These are phyloP conservation scores for Callorhinus ursinus DNA, from an alignment of 2,113 vertebrate species.

Conservation along the genomic window DNA sequence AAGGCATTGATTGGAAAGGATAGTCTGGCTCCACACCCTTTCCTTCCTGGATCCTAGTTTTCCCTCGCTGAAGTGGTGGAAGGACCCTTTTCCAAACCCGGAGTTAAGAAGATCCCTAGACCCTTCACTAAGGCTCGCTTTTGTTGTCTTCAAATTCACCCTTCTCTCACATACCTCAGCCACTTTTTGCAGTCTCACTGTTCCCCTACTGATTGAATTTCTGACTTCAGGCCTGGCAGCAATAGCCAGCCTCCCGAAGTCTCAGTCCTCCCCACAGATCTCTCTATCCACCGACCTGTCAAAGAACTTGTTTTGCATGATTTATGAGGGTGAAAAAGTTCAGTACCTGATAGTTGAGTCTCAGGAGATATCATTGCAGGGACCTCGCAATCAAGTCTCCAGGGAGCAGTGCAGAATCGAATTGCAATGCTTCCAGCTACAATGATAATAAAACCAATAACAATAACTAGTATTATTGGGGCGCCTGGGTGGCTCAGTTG, in stretches of 20 bases:
- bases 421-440: not conserved
- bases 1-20: slow-evolving; percentile 67
- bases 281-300: not conserved
- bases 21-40: slow-evolving; percentile 72
- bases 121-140: not conserved
- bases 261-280: not conserved
- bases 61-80: not conserved
- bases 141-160: not conserved
- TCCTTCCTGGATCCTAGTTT: slow-evolving; percentile 57
- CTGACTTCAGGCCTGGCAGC: slow-evolving; percentile 42
- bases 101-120: slow-evolving; percentile 7
- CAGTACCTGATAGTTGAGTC: not conserved
- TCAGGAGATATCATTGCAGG: not conserved
- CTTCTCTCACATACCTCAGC: not conserved
- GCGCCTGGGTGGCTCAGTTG: too few relatives aligned
- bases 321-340: slow-evolving; percentile 51
- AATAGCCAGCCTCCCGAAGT: not conserved
- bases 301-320: slow-evolving; percentile 55
- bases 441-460: not conserved
- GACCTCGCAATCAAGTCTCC: slow-evolving; percentile 15
- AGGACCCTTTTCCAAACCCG: not conserved
- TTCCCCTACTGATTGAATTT: not conserved
- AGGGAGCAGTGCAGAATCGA: slow-evolving; percentile 1
- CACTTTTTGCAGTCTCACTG: not conserved
- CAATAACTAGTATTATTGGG: not conserved